A percentile compares a stretch with the other conserved stretches of the same genome.
These are phyloP conservation scores for Samia ricini DNA, from an alignment of 1,140 invertebrate species.

Conservation along the genomic window DNA sequence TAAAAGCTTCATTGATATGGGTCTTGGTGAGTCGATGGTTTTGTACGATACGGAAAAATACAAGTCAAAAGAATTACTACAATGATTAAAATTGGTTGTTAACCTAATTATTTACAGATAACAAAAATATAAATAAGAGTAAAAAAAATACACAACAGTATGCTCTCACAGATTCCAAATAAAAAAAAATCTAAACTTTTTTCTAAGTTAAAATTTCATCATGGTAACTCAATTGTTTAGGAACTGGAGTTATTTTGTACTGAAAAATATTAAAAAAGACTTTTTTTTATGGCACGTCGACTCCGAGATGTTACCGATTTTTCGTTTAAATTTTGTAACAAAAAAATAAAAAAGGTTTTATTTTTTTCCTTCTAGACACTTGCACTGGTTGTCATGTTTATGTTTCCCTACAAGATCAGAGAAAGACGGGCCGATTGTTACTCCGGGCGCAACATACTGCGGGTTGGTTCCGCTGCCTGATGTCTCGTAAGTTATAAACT, in stretches of 20 bases:
- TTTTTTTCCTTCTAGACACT: constrained; percentile 58
- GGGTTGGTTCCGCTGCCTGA: constrained; percentile 60
- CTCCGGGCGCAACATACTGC: constrained; percentile 54
- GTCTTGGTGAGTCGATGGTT: too few relatives aligned
- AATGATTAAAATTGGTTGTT: too few relatives aligned
- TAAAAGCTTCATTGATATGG: too few relatives aligned
- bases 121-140: constrained; percentile 13
- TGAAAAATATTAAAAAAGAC: constrained; percentile 23
- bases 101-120: constrained; percentile 61
- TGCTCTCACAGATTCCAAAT: neutral
- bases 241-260: constrained; percentile 40
- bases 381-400: constrained; percentile 52
- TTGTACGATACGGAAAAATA: too few relatives aligned
- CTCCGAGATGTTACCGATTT: constrained; percentile 30
- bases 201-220: constrained; percentile 9
- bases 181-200: constrained; percentile 11
- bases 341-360: constrained; percentile 19
- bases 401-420: constrained; percentile 46
- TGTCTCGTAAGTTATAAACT: constrained; percentile 51
- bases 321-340: neutral
- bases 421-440: constrained; percentile 57
- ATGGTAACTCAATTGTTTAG: constrained; percentile 33
- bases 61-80: constrained; percentile 20
- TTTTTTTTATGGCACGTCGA: constrained; percentile 49
- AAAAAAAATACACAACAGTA: constrained; percentile 9